Evolutionary conservation across 2,888 invertebrate genomes (phyloP).

Genomic region (Spodoptera picta): DNA sequence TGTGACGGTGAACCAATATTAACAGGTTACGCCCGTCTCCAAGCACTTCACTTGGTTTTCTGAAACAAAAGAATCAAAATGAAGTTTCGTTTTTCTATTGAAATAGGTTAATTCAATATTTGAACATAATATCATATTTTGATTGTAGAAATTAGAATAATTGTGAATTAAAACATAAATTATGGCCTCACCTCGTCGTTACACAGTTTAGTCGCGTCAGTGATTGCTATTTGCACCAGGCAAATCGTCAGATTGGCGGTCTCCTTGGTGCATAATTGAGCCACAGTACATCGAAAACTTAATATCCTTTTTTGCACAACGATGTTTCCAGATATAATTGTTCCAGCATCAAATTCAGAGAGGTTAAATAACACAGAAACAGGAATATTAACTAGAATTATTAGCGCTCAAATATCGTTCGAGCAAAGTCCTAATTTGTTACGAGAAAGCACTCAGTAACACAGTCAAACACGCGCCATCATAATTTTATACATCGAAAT

Average conservation of each 20-base stretch:
- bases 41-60: conserved; percentile 61
- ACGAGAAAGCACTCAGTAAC: conserved; percentile 74
- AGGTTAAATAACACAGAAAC: conserved; percentile 63
- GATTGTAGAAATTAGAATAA: conserved; percentile 38
- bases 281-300: conserved; percentile 79
- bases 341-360: conserved; percentile 58
- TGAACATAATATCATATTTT: conserved; percentile 60
- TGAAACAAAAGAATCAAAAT: conserved; percentile 87
- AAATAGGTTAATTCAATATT: conserved; percentile 81
- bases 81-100: conserved; percentile 77
- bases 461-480: conserved; percentile 84
- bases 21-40: conserved; percentile 61
- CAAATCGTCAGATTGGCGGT: conserved; percentile 68
- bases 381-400: conserved; percentile 69
- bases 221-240: conserved; percentile 68
- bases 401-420: conserved; percentile 69
- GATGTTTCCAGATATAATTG: conserved; percentile 51
- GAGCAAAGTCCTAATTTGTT: conserved; percentile 81
- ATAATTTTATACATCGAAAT: conserved; percentile 64
- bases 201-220: conserved; percentile 63
- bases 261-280: conserved; percentile 63
- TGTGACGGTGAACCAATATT: conserved; percentile 57
- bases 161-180: conserved; percentile 70
- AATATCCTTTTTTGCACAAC: conserved; percentile 77
- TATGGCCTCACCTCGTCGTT: conserved; percentile 64